Conservation (phyloP, 1,140 invertebrate species). For the Trichonephila inaurata region DNA sequence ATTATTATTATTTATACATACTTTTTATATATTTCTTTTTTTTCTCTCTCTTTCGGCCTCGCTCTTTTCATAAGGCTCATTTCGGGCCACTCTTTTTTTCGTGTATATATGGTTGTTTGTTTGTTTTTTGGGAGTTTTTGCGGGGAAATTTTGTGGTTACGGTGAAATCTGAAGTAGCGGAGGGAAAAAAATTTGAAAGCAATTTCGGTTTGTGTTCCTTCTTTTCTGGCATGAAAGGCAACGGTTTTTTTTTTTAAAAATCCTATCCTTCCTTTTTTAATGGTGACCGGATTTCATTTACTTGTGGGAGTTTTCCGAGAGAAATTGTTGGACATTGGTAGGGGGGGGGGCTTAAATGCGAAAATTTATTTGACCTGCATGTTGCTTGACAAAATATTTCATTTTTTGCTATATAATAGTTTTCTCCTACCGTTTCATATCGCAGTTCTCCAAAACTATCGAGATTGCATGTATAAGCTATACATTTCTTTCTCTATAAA, state of each 20-base stretch:
- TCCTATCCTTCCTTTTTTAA: neutral
- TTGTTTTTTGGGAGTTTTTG: constrained; percentile 1
- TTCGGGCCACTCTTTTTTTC: neutral
- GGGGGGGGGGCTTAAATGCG: neutral
- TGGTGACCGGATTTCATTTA: constrained; percentile 50
- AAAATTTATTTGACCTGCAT: constrained; percentile 32
- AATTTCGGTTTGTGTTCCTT: constrained; percentile 45
- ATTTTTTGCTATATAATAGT: constrained; percentile 4
- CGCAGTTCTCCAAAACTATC: neutral
- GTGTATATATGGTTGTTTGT: neutral
- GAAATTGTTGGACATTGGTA: neutral
- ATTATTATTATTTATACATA: constrained; percentile 45
- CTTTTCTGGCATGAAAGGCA: constrained; percentile 3
- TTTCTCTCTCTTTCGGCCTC: neutral
- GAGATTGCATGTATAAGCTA: neutral
- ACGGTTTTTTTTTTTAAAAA: neutral
- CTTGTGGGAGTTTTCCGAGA: constrained; percentile 36
- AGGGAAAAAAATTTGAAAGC: constrained; percentile 62
- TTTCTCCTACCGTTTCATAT: neutral
- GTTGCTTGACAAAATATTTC: constrained; percentile 23
- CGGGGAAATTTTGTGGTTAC: constrained; percentile 43
- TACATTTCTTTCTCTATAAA: neutral
- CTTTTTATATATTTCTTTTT: constrained; percentile 26
- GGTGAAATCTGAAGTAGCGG: constrained; percentile 46
- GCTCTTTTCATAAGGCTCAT: constrained; percentile 43